Evolutionary conservation across 2,888 invertebrate species (phyloP), one percentile per base, ranked within the genome.

Genomic region (Petrolisthes manimaculis): DNA sequence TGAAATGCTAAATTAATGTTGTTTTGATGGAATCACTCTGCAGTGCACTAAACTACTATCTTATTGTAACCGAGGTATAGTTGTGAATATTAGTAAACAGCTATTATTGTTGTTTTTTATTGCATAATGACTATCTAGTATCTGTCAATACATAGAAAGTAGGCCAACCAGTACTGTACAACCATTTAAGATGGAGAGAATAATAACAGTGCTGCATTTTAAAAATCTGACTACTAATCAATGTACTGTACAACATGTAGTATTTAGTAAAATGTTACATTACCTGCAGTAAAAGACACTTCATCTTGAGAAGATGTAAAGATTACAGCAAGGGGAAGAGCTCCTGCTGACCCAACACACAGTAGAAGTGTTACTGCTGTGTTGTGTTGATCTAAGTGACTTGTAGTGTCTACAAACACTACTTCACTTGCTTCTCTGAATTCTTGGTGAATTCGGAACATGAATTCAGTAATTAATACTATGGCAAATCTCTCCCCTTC

Each of bases 401-500:
- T 61, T 9, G 61, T 61, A 12, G 61, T 61, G 18, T 61, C 61
- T 12, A 61, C 61, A 61, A 61, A 61, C 9, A 61, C 61, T 18
- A 61, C 61, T 18, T 61, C 61, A 18, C 24, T n/a, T 18, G 75
- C 75, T 75, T 75, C 75, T n/a, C n/a, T 75, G 24, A 75, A 24
- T n/a, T 75, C n/a, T 9, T n/a, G 75, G 37, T 75, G 75, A 75
- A 75, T n/a, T 75, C 75, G 21, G 14, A 18, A 9, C 75, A 75
- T 75, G 21, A 75, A 75, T 9, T n/a, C 21, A 18, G 75, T 75
- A 9, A 75, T 4, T n/a, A 75, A 4, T 12, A 75, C 75, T n/a
- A 75, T n/a, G 12, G 21, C 37, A 75, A 75, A 75, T 9, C n/a
- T 37, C 9, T 37, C 21, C 9, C 75, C 75, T 3, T 75, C 75